Base-by-base conservation (phyloP, 2,888 invertebrate species). In the Anorthoa munda region DNA sequence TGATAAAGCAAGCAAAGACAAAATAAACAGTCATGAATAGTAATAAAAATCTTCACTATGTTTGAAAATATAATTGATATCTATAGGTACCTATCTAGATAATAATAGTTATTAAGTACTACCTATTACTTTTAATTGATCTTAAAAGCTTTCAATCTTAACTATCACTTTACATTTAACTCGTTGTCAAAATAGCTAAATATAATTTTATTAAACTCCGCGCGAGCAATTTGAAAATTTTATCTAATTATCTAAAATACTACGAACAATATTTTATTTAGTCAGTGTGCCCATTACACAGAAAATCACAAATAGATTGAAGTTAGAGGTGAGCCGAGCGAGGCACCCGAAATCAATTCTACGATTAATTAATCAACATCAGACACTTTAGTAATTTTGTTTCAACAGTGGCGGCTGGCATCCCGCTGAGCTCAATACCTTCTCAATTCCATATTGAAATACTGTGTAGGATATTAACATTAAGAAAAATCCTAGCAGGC, bases 401-500 rank as follows among this genome's bases (percentile, higher is more conserved):
- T 90, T 86, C 84, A 86, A 88, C 85, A 85, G 77, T 84, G 81
- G 80, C 79, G 58, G 48, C 77, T 31, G 59, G 53, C 13, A 31
- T 23, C 84, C 89, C 87, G 87, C 88, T 85, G 90, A 63, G 87
- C 78, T 88, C 81, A 86, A 87, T 81, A 64, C 72, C 69, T 86
- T 68, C 63, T 66, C 71, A 88, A 90, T 87, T 86, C 88, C 83
- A 87, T 91, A 90, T 91, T 89, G 87, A 90, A 91, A 90, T 91
- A 89, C 87, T 90, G 87, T 85, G 78, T 77, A 84, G 79, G 89
- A 90, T 92, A 92, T 92, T 90, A 91, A 89, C 90, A 90, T 91
- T 92, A 91, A 89, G 91, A 94, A 94, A 94, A 93, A 93, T 92
- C 91, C 89, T 91, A 83, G 86, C 73, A 82, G 88, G 91, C 90